Evolutionary conservation across 1,140 invertebrate species (phyloP).

Genomic region (Bombyx mandarina): DNA sequence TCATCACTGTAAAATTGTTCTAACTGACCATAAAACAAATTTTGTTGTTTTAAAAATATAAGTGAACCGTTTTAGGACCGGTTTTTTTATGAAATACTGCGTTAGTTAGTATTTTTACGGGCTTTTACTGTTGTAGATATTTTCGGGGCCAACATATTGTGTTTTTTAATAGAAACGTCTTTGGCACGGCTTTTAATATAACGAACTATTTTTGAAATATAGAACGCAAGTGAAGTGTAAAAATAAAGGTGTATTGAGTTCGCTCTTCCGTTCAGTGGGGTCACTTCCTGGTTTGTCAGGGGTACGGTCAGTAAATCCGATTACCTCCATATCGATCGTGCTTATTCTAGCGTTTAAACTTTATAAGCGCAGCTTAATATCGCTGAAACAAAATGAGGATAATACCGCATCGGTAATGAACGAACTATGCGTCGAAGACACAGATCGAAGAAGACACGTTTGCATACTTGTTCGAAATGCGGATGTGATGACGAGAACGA

Average conservation of each 20-base stretch:
- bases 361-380: slow-evolving; percentile 1
- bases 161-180: too few species aligned
- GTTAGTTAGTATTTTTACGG: not conserved
- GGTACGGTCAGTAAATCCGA: slow-evolving; percentile 37
- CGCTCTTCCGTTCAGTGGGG: slow-evolving; percentile 43
- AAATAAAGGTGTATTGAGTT: slow-evolving; percentile 47
- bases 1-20: slow-evolving; percentile 15
- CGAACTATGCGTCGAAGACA: too few species aligned
- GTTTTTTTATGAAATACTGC: slow-evolving; percentile 7
- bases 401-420: too few species aligned
- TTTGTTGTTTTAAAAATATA: slow-evolving; percentile 22
- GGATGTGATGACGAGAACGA: not conserved
- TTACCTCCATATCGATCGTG: slow-evolving; percentile 35
- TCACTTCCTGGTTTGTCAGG: slow-evolving; percentile 41
- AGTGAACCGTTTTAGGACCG: slow-evolving; percentile 17
- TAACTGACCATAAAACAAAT: slow-evolving; percentile 9
- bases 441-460: too few species aligned
- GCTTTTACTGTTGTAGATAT: slow-evolving; percentile 2
- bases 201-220: slow-evolving; percentile 23
- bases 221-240: slow-evolving; percentile 24
- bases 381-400: too few species aligned
- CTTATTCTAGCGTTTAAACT: slow-evolving; percentile 30
- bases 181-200: not conserved
- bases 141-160: too few species aligned
- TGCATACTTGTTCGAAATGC: slow-evolving; percentile 1